These are phyloP conservation scores for Eupeodes corollae DNA, from an alignment of 1,140 invertebrate species.

Conservation along the genomic window DNA sequence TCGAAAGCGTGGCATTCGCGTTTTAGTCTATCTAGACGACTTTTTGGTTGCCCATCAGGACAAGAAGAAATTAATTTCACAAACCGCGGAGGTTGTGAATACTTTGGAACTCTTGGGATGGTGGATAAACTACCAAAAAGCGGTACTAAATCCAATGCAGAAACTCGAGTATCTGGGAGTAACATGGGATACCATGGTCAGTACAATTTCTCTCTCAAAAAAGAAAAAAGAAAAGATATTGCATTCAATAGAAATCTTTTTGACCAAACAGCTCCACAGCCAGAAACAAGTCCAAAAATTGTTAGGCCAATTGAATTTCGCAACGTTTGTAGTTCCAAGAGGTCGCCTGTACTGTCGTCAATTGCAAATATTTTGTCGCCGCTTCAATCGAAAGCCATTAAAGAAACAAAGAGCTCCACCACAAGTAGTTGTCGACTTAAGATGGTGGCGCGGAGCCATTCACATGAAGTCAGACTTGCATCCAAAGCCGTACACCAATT, in stretches of 20 bases:
- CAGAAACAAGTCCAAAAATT: slow-evolving; percentile 20
- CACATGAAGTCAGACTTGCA: slow-evolving; percentile 11
- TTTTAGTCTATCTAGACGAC: slow-evolving; percentile 21
- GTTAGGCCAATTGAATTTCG: slow-evolving; percentile 32
- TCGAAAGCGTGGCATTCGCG: slow-evolving; percentile 14
- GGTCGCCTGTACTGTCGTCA: slow-evolving; percentile 27
- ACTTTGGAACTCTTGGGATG: too few relatives aligned
- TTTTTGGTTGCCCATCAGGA: slow-evolving; percentile 4
- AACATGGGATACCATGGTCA: slow-evolving; percentile 13
- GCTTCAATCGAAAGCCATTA: slow-evolving; percentile 16
- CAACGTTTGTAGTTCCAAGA: slow-evolving; percentile 44
- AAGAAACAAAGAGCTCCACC: slow-evolving; percentile 2
- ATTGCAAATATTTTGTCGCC: slow-evolving; percentile 9
- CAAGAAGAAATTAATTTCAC: too few relatives aligned
- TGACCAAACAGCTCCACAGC: background rate
- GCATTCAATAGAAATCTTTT: background rate
- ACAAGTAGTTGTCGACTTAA: slow-evolving; percentile 7
- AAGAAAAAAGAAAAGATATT: slow-evolving; percentile 6
- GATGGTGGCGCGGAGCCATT: slow-evolving; percentile 14
- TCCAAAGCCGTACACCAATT: slow-evolving; percentile 10
- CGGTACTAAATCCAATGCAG: too few relatives aligned
- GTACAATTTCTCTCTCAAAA: slow-evolving; percentile 13
- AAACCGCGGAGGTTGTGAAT: too few relatives aligned
- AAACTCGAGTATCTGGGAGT: slow-evolving; percentile 7
- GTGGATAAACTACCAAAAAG: too few relatives aligned